phyloP scores from a whole-genome alignment of 2,113 vertebrate genomes.

The Salvelinus alpinus region DNA sequence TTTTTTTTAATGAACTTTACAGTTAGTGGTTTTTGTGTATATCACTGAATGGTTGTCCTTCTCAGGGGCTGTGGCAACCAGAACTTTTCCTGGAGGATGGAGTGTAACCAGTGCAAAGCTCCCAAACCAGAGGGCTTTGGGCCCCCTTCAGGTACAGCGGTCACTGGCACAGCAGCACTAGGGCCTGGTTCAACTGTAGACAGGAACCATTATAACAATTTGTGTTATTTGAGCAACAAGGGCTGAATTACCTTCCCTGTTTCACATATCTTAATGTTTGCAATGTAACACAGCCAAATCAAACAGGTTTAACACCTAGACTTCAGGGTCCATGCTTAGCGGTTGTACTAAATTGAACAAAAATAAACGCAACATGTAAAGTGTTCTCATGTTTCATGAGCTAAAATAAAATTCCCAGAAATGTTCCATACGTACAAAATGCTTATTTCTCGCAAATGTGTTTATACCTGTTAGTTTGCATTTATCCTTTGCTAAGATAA shows the following conservation, averaged over 20 bases:
- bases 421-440: no score
- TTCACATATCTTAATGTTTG: not conserved
- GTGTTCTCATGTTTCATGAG: no score
- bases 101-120: constrained; percentile 99
- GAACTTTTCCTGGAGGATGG: constrained; percentile 97
- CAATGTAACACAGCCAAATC: no score
- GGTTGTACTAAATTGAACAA: no score
- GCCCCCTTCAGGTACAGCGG: constrained; percentile 81
- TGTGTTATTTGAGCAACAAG: not conserved
- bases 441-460: no score
- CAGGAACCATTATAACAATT: not conserved
- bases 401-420: no score
- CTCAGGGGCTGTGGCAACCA: constrained; percentile 95
- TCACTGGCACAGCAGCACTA: not conserved
- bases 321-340: no score
- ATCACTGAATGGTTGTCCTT: not conserved
- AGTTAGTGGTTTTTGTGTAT: not conserved
- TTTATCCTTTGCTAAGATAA: no score
- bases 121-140: constrained; percentile 93
- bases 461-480: no score
- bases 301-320: no score
- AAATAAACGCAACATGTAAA: no score
- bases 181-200: not conserved
- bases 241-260: not conserved
- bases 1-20: not conserved